phyloP scores from a whole-genome alignment of 1,140 invertebrate species.

The Brachionus paranguensis region DNA sequence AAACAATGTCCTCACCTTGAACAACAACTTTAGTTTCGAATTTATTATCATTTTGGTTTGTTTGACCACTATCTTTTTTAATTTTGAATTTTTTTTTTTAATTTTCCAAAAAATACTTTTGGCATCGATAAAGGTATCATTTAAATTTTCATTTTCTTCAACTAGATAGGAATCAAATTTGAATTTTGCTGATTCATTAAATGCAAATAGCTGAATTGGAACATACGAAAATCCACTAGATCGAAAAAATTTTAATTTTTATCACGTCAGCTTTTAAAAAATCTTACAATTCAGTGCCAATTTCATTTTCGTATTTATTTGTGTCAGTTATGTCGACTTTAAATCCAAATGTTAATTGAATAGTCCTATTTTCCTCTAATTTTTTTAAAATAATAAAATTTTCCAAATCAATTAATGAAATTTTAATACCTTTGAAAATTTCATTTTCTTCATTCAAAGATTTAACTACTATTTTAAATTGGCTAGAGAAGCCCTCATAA shows the following conservation, averaged over 20 bases:
- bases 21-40: neutral
- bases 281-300: conserved; percentile 16
- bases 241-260: neutral
- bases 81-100: neutral
- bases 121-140: neutral
- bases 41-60: neutral
- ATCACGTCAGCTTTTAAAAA: neutral
- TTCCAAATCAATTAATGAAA: no score
- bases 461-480: conserved; percentile 12
- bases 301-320: conserved; percentile 37
- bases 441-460: conserved; percentile 5
- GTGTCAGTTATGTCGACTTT: neutral
- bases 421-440: neutral
- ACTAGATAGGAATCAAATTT: conserved; percentile 5
- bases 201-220: neutral
- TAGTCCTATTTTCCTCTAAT: neutral
- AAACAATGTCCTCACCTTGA: neutral
- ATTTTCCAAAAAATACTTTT: neutral
- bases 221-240: conserved; percentile 26
- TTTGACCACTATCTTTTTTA: neutral
- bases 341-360: conserved; percentile 11
- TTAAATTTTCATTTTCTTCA: conserved; percentile 1
- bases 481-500: neutral
- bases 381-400: neutral
- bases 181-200: neutral